phyloP scores from a whole-genome alignment of 2,888 invertebrate species.

The Leptarthrus brevirostris region DNA sequence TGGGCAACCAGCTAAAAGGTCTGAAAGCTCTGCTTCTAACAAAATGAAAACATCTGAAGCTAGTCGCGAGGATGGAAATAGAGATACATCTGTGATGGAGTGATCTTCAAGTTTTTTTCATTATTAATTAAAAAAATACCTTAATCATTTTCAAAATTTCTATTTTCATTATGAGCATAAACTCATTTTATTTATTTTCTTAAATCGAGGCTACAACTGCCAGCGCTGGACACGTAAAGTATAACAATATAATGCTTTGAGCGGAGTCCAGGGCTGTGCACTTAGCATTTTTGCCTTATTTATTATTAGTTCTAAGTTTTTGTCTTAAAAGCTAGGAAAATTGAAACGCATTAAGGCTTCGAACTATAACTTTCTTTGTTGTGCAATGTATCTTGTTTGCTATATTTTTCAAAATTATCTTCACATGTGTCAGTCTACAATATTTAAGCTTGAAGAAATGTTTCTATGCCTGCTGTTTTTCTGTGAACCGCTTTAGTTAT shows the following conservation, averaged over 20 bases:
- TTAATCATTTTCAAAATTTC: slow-evolving; percentile 19
- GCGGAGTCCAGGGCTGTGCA: neutral
- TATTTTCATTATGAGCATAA: slow-evolving; percentile 9
- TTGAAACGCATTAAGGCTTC: neutral
- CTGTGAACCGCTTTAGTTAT: slow-evolving; percentile 9
- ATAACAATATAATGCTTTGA: neutral
- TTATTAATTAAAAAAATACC: neutral
- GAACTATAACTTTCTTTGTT: neutral
- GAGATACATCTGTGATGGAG: neutral
- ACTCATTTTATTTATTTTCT: slow-evolving; percentile 41
- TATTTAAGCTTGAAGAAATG: neutral
- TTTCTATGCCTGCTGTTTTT: neutral
- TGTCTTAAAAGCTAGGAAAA: neutral
- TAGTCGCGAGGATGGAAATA: neutral
- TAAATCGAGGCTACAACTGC: slow-evolving; percentile 23
- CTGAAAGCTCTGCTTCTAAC: slow-evolving; percentile 10
- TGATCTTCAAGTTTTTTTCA: slow-evolving; percentile 5
- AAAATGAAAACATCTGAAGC: neutral
- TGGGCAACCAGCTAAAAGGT: slow-evolving; percentile 15
- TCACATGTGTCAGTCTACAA: neutral
- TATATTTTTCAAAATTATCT: neutral
- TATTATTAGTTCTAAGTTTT: slow-evolving; percentile 41
- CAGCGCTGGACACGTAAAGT: neutral
- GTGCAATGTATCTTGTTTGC: neutral
- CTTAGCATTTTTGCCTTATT: slow-evolving; percentile 37